These are phyloP conservation scores for Eupsittula cactorum DNA, from an alignment of 2,113 vertebrate genomes.

Conservation along the genomic window DNA sequence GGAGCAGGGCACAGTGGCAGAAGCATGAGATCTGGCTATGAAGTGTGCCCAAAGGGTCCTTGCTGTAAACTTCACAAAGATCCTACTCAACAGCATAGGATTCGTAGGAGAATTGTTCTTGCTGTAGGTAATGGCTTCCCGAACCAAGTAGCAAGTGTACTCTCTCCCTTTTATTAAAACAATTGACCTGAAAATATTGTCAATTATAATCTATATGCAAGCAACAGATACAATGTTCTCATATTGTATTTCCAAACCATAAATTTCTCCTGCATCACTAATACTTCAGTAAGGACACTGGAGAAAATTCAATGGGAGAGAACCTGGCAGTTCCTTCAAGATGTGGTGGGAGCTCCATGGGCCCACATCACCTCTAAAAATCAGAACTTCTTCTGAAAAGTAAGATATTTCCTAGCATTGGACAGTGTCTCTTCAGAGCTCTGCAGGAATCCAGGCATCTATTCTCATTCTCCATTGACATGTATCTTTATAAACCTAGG, in stretches of 20 bases:
- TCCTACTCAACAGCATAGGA: neutral
- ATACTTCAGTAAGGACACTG: neutral
- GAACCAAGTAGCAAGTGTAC: neutral
- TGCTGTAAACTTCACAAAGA: neutral
- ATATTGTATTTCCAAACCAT: neutral
- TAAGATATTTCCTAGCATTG: neutral
- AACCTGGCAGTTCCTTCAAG: neutral
- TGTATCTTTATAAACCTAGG: neutral
- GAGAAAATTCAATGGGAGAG: neutral
- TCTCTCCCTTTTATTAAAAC: neutral
- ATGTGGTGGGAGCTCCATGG: neutral
- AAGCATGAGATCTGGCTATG: fast-evolving
- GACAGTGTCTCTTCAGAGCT: neutral
- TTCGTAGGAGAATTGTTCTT: neutral
- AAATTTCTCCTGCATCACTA: neutral
- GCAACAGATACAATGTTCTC: neutral
- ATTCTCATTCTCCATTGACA: neutral
- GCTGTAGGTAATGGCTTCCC: neutral
- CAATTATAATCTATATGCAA: neutral
- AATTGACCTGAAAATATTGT: neutral
- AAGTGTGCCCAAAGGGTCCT: neutral
- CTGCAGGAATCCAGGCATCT: neutral
- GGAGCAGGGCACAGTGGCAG: neutral
- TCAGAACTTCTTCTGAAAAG: neutral
- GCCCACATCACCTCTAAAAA: neutral